Base-by-base conservation (phyloP, 2,113 vertebrate species). In the Passer montanus region DNA sequence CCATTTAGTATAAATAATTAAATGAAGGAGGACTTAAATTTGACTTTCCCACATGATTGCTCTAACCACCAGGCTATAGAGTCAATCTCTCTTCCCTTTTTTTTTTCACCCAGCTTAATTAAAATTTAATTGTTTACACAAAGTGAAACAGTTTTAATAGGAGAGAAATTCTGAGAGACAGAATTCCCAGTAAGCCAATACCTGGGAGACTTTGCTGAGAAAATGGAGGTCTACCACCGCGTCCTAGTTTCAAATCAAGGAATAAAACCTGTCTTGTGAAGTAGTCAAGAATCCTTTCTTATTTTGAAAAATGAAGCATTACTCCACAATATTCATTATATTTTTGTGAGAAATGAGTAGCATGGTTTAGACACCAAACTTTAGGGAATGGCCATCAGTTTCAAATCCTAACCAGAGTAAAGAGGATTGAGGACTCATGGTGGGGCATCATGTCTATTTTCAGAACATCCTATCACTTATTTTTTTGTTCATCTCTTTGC, bases 1-100 rank as follows among this genome's bases (percentile, higher is more conserved):
- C 91, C 89, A 94, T 95, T 97, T 94, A 41, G 73, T 75, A 95
- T 96, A 92, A 97, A 97, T 97, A 96, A 97, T 97, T 97, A 84
- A 97, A 74, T 56, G 56, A 90, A 94, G 18, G 68, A 88, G 64
- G 60, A 94, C 41, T 13, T 68, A 76, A 92, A 87, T 92, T 88
- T 94, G 76, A 72, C 47, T 97, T 94, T 84, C 84, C 49, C 68
- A 91, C 80, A 94, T 91, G 93, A 96, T 72, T 94, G 49, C 89
- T 56, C 80, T 94, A 95, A 94, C 73, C 69, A 96, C 80, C 28
- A 93, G 52, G 73, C 93, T 97, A 95, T 90, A 87, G 94, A 94
- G 89, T 93, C 89, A 93, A 56, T 94, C 91, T 89, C 89, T 67
- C 20, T 62, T 87, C 37, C 28, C 13, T 63, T 87, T 37, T 74